Conservation (phyloP, 2,797 vertebrate genomes). For the Sebastes wilsoni region DNA sequence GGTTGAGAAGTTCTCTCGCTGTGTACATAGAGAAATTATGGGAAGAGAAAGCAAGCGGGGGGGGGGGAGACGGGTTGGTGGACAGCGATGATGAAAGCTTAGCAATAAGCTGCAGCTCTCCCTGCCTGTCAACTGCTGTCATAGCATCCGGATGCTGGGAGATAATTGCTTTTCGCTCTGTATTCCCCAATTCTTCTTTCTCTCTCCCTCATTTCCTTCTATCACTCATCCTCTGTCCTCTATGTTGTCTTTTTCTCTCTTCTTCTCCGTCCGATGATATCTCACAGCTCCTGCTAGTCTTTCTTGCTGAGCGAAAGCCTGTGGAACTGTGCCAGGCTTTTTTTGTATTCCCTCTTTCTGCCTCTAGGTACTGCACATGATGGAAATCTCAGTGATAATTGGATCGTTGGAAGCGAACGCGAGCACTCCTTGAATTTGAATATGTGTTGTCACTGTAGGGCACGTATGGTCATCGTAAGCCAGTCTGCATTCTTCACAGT, state of each 20-base stretch:
- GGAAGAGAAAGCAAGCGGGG: conserved; percentile 23
- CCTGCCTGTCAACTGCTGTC: conserved; percentile 73
- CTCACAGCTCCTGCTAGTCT: conserved; percentile 8
- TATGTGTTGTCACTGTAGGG: conserved; percentile 1
- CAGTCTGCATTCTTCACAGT: conserved; percentile 1
- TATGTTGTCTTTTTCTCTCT: conserved; percentile 18
- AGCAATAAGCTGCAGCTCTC: conserved; percentile 73
- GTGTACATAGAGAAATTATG: conserved; percentile 51
- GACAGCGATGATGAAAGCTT: conserved; percentile 71
- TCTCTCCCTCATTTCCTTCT: conserved; percentile 57
- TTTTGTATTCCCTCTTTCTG: conserved; percentile 11
- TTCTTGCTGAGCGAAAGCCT: conserved; percentile 4
- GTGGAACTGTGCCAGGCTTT: neutral
- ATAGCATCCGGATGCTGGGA: conserved; percentile 61
- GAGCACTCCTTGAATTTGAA: conserved; percentile 26
- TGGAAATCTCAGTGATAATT: conserved; percentile 42
- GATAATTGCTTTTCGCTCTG: conserved; percentile 72
- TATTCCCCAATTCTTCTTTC: conserved; percentile 27
- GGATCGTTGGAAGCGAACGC: neutral
- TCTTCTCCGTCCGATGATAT: conserved; percentile 36
- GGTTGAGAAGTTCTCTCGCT: conserved; percentile 40
- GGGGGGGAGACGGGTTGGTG: conserved; percentile 15
- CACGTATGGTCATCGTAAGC: neutral
- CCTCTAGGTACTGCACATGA: neutral
- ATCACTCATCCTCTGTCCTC: conserved; percentile 42